Evolutionary conservation across 1,140 invertebrate genomes (phyloP).

Genomic region (Epicauta chinensis): DNA sequence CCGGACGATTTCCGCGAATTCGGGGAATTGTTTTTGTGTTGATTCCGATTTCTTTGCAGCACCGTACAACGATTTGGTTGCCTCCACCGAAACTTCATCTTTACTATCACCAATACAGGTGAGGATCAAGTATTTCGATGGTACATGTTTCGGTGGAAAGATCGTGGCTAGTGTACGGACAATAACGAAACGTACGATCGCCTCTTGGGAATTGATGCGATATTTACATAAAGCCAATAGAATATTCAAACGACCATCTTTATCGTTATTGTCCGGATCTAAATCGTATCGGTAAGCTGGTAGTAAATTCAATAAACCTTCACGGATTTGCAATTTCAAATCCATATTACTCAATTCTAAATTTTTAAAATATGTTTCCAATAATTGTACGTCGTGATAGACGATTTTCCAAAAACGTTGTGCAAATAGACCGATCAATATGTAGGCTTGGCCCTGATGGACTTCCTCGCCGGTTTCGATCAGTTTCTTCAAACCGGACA

Average conservation of each 20-base stretch:
- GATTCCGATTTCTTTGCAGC: slow-evolving; percentile 33
- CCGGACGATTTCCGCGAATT: slow-evolving; percentile 43
- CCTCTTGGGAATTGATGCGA: slow-evolving; percentile 59
- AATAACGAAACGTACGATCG: slow-evolving; percentile 71
- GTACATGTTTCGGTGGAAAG: slow-evolving; percentile 73
- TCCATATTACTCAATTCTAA: slow-evolving; percentile 49
- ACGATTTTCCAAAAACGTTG: slow-evolving; percentile 61
- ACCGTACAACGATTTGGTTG: slow-evolving; percentile 63
- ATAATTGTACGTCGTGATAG: slow-evolving; percentile 58
- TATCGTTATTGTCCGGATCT: slow-evolving; percentile 32
- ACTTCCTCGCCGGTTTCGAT: slow-evolving; percentile 56
- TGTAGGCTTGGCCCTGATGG: slow-evolving; percentile 67
- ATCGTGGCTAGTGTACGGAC: slow-evolving; percentile 76
- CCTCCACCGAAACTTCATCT: slow-evolving; percentile 69
- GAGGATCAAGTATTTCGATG: slow-evolving; percentile 77
- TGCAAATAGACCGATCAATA: slow-evolving; percentile 66
- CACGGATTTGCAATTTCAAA: slow-evolving; percentile 33
- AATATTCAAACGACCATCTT: slow-evolving; percentile 34
- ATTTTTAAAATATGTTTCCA: slow-evolving; percentile 61
- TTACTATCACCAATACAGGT: slow-evolving; percentile 79
- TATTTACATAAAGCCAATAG: slow-evolving; percentile 46
- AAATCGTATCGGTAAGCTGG: slow-evolving; percentile 55
- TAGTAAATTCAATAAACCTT: slow-evolving; percentile 44
- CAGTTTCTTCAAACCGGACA: slow-evolving; percentile 64
- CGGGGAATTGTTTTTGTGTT: slow-evolving; percentile 36